These are phyloP conservation scores for Nicator chloris DNA, from an alignment of 2,113 vertebrate genomes.

Conservation along the genomic window DNA sequence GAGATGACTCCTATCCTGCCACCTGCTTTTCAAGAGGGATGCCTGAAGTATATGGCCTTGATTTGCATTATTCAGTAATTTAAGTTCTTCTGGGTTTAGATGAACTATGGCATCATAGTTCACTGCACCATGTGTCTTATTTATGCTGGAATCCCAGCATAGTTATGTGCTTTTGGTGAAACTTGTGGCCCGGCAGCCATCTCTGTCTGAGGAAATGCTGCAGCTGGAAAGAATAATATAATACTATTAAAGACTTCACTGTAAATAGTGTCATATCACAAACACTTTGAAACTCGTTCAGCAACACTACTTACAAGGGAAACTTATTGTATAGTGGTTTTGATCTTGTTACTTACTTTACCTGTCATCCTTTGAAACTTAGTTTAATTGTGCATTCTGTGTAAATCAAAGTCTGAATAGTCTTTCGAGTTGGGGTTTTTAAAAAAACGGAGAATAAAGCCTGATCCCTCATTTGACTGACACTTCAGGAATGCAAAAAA, in stretches of 20 bases:
- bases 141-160: not conserved
- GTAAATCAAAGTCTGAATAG: not conserved
- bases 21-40: not conserved
- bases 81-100: not conserved
- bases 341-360: slow-evolving; percentile 1
- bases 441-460: not conserved
- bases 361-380: not conserved
- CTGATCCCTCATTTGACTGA: not conserved
- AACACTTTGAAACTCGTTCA: not conserved
- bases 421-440: not conserved
- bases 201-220: not conserved
- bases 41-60: not conserved
- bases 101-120: not conserved
- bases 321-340: not conserved
- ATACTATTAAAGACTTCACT: not conserved
- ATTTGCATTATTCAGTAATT: not conserved
- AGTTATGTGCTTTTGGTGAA: not conserved
- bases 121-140: not conserved
- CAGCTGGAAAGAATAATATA: not conserved
- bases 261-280: not conserved
- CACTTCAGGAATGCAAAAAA: not conserved
- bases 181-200: not conserved
- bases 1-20: not conserved
- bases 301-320: not conserved
- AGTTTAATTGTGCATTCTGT: not conserved